Conservation (phyloP, 2,113 vertebrate species). For the Seriola aureovittata region DNA sequence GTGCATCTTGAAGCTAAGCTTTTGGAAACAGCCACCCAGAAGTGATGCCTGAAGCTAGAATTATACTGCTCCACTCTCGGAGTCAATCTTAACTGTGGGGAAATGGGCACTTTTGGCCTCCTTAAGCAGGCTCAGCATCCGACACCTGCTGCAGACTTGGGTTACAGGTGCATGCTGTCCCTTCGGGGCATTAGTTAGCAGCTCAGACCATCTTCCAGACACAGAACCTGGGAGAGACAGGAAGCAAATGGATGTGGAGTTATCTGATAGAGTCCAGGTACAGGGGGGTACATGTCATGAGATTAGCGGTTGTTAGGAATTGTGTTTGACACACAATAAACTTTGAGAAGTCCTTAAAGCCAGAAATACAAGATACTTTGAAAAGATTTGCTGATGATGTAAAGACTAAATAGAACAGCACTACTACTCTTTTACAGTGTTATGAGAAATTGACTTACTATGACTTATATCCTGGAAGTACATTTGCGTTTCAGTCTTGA, state of each 20-base stretch:
- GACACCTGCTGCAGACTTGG: constrained; percentile 66
- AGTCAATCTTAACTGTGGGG: constrained; percentile 70
- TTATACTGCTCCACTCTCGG: constrained; percentile 66
- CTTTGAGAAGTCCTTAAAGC: background rate
- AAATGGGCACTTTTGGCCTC: constrained; percentile 71
- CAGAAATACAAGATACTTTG: background rate
- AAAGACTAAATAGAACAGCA: background rate
- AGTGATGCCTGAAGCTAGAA: constrained; percentile 72
- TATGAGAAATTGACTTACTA: constrained; percentile 1
- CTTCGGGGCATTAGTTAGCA: constrained; percentile 64
- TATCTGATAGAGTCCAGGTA: constrained; percentile 38
- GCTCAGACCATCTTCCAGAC: constrained; percentile 43
- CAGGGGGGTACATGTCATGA: constrained; percentile 12
- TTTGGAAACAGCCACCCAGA: constrained; percentile 67
- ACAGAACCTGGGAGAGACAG: constrained; percentile 16
- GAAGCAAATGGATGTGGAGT: constrained; percentile 27
- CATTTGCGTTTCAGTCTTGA: background rate
- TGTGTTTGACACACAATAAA: constrained; percentile 13
- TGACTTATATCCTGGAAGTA: constrained; percentile 10
- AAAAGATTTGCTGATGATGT: background rate
- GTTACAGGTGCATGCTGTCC: constrained; percentile 72
- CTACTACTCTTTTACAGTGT: background rate
- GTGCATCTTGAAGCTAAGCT: constrained; percentile 70
- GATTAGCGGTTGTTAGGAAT: constrained; percentile 21
- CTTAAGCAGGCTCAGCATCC: constrained; percentile 59